A percentile compares a stretch with the other conserved stretches of the same genome.
These are phyloP conservation scores for Thumatha senex DNA, from an alignment of 2,888 invertebrate species.

Conservation along the genomic window DNA sequence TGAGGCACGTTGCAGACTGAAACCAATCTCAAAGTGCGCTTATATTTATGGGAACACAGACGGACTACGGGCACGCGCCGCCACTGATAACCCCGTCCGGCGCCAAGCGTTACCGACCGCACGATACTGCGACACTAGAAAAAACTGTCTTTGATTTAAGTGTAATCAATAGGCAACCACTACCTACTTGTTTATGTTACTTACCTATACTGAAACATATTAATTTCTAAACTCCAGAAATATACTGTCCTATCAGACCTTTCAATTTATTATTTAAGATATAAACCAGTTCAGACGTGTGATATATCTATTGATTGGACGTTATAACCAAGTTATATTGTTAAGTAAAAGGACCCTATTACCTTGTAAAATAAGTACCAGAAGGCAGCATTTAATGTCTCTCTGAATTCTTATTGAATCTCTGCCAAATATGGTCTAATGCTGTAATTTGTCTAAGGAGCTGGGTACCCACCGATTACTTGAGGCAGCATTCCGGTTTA, in stretches of 20 bases:
- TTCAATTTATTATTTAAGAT: background rate
- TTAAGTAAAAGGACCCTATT: too few relatives aligned
- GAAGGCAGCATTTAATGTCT: too few relatives aligned
- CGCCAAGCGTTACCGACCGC: constrained; percentile 58
- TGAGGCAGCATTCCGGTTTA: too few relatives aligned
- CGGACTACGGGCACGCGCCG: constrained; percentile 75
- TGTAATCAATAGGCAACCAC: constrained; percentile 14
- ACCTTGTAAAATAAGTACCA: too few relatives aligned
- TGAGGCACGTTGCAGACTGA: constrained; percentile 59
- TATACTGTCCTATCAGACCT: background rate
- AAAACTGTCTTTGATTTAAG: constrained; percentile 21
- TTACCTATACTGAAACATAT: background rate
- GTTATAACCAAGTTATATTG: too few relatives aligned
- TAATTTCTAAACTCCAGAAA: background rate
- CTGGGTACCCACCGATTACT: too few relatives aligned
- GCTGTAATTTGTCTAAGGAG: too few relatives aligned
- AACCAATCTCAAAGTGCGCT: constrained; percentile 37
- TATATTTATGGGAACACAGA: constrained; percentile 65
- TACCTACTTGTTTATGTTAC: constrained; percentile 10
- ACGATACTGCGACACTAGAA: constrained; percentile 27
- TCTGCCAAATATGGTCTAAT: too few relatives aligned
- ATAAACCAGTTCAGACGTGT: too few relatives aligned
- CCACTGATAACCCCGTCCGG: constrained; percentile 68
- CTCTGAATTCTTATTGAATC: too few relatives aligned
- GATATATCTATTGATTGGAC: too few relatives aligned